These are phyloP conservation scores for Laticauda laticaudata DNA, from an alignment of 2,113 vertebrate species.

Conservation along the genomic window DNA sequence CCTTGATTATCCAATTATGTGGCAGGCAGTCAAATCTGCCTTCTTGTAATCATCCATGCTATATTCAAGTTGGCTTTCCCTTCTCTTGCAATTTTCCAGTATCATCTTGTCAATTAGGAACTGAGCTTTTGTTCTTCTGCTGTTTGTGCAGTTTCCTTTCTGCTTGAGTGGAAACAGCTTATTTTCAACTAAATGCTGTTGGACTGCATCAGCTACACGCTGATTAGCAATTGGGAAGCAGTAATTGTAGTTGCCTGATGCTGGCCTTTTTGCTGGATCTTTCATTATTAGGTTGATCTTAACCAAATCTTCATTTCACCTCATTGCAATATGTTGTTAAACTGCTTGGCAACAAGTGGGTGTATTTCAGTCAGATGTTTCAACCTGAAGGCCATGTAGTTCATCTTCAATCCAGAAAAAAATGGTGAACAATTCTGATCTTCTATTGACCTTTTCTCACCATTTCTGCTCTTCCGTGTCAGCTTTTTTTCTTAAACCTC, in stretches of 20 bases:
- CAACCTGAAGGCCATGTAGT: not conserved
- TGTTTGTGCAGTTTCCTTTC: not conserved
- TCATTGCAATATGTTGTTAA: not conserved
- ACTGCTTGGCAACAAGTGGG: not conserved
- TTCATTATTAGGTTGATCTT: not conserved
- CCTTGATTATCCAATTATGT: not conserved
- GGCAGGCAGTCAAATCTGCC: not conserved
- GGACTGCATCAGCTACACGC: not conserved
- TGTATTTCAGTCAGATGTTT: not conserved
- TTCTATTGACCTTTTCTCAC: not conserved
- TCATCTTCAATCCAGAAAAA: not conserved
- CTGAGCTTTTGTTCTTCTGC: not conserved
- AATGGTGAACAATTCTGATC: not conserved
- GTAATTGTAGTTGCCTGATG: not conserved
- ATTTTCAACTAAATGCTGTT: not conserved
- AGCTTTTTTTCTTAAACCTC: not conserved
- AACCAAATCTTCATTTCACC: not conserved
- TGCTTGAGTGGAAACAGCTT: not conserved
- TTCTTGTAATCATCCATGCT: not conserved
- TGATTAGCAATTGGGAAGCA: not conserved
- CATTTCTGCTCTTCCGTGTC: not conserved
- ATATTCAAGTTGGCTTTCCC: not conserved
- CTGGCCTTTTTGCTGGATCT: not conserved
- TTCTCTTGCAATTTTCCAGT: not conserved
- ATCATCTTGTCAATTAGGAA: not conserved